Percentiles rank a stretch among this genome's conserved stretches.
Conservation (phyloP, 2,888 invertebrate species). For the Pollenia angustigena region DNA sequence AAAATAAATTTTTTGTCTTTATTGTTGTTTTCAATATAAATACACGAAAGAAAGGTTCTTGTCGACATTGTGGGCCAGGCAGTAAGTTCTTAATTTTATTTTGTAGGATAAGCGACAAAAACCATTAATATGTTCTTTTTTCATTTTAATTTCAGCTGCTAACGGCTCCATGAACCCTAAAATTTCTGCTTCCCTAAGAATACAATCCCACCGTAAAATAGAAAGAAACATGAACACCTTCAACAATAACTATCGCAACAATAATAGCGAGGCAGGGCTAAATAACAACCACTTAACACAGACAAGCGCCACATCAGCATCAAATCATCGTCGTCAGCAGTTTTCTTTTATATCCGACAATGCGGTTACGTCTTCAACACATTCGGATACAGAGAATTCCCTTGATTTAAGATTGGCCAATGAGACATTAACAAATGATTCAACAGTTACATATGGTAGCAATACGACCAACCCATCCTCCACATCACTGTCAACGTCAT, state of each 20-base stretch:
- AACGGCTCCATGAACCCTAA: slow-evolving; percentile 75
- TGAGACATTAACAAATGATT: slow-evolving; percentile 34
- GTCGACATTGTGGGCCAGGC: too few relatives aligned
- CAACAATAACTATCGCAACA: slow-evolving; percentile 12
- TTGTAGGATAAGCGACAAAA: neutral
- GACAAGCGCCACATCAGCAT: slow-evolving; percentile 30
- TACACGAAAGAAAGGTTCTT: too few relatives aligned
- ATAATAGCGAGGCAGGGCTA: slow-evolving; percentile 4
- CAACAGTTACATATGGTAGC: slow-evolving; percentile 52
- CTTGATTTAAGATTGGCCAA: slow-evolving; percentile 32
- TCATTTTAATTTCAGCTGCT: slow-evolving; percentile 75
- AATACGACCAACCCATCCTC: slow-evolving; percentile 61
- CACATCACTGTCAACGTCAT: slow-evolving; percentile 30
- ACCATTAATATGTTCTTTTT: neutral
- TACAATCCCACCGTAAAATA: slow-evolving; percentile 3
- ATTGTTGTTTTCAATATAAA: too few relatives aligned
- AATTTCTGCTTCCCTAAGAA: slow-evolving; percentile 51
- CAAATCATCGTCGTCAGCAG: slow-evolving; percentile 42
- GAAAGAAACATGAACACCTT: neutral
- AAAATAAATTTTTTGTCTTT: too few relatives aligned
- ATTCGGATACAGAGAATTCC: slow-evolving; percentile 56
- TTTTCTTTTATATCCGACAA: slow-evolving; percentile 58
- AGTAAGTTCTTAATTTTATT: too few relatives aligned
- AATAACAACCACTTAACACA: slow-evolving; percentile 31
- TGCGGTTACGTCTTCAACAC: slow-evolving; percentile 65